A percentile compares a stretch with the other conserved stretches of the same genome.
phyloP scores from a whole-genome alignment of 2,888 invertebrate genomes.

The Tetragnatha montana region DNA sequence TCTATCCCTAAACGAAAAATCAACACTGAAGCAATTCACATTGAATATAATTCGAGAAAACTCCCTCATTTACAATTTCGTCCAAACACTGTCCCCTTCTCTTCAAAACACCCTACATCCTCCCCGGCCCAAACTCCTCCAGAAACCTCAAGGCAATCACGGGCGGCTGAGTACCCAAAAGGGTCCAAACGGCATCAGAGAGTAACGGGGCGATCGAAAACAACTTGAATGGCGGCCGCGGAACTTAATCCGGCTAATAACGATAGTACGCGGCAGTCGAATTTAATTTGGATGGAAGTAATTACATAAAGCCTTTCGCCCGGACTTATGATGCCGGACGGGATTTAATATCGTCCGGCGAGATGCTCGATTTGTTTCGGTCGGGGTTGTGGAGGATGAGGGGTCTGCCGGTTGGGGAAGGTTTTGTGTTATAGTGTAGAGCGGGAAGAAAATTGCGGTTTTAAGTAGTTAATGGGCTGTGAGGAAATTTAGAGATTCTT shows the following conservation, averaged over 20 bases:
- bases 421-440: not conserved
- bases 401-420: too few relatives aligned
- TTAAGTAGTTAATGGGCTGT: too few relatives aligned
- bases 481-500: too few relatives aligned
- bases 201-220: not conserved
- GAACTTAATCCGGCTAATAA: not conserved
- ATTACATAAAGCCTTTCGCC: not conserved
- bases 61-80: too few relatives aligned
- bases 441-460: too few relatives aligned
- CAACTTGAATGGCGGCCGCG: not conserved
- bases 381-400: too few relatives aligned
- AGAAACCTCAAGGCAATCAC: not conserved
- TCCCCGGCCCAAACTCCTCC: not conserved
- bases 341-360: not conserved
- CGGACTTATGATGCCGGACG: not conserved
- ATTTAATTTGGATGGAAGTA: not conserved
- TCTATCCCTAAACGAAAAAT: too few relatives aligned
- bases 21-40: too few relatives aligned
- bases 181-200: not conserved
- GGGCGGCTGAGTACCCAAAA: not conserved
- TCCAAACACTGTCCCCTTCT: not conserved
- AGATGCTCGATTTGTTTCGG: not conserved
- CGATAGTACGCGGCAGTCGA: not conserved
- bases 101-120: not conserved
- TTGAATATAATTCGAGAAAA: too few relatives aligned